These are phyloP conservation scores for Ibidorhyncha struthersii DNA, from an alignment of 2,113 vertebrate genomes.

Conservation along the genomic window DNA sequence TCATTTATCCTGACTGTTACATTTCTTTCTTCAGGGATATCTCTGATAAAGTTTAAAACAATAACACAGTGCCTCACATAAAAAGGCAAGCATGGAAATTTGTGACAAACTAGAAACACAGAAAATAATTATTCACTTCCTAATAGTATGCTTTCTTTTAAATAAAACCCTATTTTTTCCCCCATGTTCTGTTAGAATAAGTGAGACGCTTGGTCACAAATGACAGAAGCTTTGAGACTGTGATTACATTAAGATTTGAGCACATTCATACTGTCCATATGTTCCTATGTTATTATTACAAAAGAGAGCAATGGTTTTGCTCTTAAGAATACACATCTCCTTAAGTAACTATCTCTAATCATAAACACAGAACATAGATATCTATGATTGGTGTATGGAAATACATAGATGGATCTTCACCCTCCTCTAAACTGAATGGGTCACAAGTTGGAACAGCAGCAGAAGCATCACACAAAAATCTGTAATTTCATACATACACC, in stretches of 20 bases:
- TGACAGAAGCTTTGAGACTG: neutral
- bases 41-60: neutral
- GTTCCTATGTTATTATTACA: neutral
- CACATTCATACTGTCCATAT: neutral
- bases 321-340: neutral
- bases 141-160: neutral
- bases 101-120: neutral
- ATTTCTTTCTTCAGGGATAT: neutral
- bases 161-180: neutral
- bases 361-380: neutral
- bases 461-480: neutral
- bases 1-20: neutral
- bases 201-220: neutral
- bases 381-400: neutral
- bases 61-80: fast-evolving
- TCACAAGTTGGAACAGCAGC: neutral
- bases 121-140: neutral
- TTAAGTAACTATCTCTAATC: neutral
- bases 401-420: neutral
- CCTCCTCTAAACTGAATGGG: neutral
- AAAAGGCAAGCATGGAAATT: neutral
- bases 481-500: neutral
- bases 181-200: neutral
- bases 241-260: neutral
- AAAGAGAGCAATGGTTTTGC: neutral